phyloP scores from a whole-genome alignment of 2,113 vertebrate species.

The Myotis brandtii region DNA sequence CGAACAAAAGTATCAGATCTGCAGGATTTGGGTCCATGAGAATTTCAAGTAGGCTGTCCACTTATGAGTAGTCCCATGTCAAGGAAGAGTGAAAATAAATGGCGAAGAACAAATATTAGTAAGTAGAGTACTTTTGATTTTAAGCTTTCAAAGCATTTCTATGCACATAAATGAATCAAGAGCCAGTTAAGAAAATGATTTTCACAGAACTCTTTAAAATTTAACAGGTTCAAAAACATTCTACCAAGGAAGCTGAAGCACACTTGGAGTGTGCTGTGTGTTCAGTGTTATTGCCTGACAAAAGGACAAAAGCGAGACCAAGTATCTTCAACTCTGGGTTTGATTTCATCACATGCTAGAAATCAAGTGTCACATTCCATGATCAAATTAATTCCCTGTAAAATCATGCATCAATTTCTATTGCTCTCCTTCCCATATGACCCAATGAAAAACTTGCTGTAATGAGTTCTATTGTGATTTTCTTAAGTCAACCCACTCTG shows the following conservation, averaged over 20 bases:
- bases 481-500: slow-evolving; percentile 74
- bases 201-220: slow-evolving; percentile 80
- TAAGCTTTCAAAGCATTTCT: slow-evolving; percentile 63
- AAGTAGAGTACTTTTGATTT: slow-evolving; percentile 58
- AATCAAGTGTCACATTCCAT: slow-evolving; percentile 74
- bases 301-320: slow-evolving; percentile 79
- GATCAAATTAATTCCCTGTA: slow-evolving; percentile 83
- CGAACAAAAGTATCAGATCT: neutral
- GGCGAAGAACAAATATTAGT: neutral
- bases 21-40: neutral
- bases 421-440: slow-evolving; percentile 65
- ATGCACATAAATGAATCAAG: slow-evolving; percentile 64
- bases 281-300: slow-evolving; percentile 70
- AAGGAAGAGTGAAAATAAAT: neutral
- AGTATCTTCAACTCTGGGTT: slow-evolving; percentile 78
- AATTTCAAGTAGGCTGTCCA: slow-evolving; percentile 21
- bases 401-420: slow-evolving; percentile 78
- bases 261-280: slow-evolving; percentile 80
- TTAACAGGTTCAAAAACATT: slow-evolving; percentile 81
- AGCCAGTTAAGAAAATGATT: slow-evolving; percentile 72
- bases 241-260: slow-evolving; percentile 72
- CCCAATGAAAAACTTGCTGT: slow-evolving; percentile 69
- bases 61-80: neutral
- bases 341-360: slow-evolving; percentile 80
- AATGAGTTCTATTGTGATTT: slow-evolving; percentile 79